These are phyloP conservation scores for Scelioninae gen. 1 DNA, from an alignment of 2,888 invertebrate species.

Conservation along the genomic window DNA sequence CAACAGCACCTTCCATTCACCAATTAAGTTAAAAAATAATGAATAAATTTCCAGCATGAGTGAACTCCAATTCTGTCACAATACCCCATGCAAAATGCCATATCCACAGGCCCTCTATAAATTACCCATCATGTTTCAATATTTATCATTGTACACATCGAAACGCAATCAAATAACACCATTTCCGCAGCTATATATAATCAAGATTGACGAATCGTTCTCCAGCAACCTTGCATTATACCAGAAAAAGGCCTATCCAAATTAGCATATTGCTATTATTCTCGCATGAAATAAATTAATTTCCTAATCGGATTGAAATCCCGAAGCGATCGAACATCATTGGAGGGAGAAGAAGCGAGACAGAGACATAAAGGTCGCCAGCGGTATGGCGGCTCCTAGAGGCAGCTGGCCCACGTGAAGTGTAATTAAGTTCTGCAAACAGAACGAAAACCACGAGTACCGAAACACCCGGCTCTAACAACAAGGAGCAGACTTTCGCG, in stretches of 20 bases:
- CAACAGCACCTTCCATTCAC: background rate
- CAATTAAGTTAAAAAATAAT: background rate
- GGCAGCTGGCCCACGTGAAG: conserved; percentile 62
- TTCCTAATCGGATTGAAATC: conserved; percentile 27
- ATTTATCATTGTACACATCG: background rate
- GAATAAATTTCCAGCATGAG: background rate
- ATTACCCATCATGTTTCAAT: conserved; percentile 17
- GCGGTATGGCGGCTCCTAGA: conserved; percentile 42
- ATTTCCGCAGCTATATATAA: background rate
- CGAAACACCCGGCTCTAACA: conserved; percentile 56
- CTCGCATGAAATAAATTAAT: conserved; percentile 39
- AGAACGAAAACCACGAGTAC: conserved; percentile 46
- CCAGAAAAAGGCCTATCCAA: background rate
- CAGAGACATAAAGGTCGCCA: conserved; percentile 16
- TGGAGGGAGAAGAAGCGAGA: conserved; percentile 10
- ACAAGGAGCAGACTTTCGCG: conserved; percentile 35
- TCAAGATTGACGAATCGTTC: conserved; percentile 15
- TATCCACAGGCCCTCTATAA: background rate
- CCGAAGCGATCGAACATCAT: conserved; percentile 21
- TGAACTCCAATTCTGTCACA: background rate
- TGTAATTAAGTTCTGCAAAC: conserved; percentile 61
- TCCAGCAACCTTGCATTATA: background rate
- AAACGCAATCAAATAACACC: conserved; percentile 3
- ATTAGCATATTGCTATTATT: conserved; percentile 39
- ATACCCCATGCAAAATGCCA: background rate